Percentiles rank a stretch among this genome's conserved stretches.
These are phyloP conservation scores for Ostrea edulis DNA, from an alignment of 1,140 invertebrate genomes.

Conservation along the genomic window DNA sequence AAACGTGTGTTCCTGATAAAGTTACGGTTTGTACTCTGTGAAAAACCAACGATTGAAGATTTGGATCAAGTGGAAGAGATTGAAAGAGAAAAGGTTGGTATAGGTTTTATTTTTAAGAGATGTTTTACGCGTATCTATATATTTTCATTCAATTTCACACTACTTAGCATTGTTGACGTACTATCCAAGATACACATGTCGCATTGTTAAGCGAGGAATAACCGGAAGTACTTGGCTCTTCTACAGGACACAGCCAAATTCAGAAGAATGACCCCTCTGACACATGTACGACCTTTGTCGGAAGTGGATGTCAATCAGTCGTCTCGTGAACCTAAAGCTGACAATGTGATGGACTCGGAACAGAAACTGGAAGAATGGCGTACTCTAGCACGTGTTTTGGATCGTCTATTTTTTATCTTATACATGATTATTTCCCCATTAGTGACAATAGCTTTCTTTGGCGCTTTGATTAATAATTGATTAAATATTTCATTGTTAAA, in stretches of 20 bases:
- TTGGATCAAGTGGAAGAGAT: neutral
- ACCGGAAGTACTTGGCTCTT: neutral
- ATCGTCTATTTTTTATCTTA: constrained; percentile 4
- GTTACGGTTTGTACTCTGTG: neutral
- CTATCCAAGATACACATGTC: neutral
- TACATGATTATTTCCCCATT: constrained; percentile 12
- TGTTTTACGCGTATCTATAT: neutral
- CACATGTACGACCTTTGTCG: neutral
- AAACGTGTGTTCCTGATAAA: neutral
- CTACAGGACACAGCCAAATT: neutral
- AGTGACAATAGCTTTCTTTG: constrained; percentile 16
- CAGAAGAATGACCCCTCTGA: too few species aligned
- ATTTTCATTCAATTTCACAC: neutral
- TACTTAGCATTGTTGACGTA: neutral
- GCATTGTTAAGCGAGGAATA: neutral
- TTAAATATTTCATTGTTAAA: neutral
- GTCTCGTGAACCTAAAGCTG: neutral
- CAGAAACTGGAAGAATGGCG: neutral
- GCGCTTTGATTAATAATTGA: neutral
- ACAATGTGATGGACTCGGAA: neutral
- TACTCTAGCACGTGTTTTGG: neutral
- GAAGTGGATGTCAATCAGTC: neutral
- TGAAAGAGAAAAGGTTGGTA: neutral
- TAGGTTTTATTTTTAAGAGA: neutral
- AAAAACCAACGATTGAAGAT: neutral